Evolutionary conservation across 2,888 invertebrate genomes (phyloP), one percentile per base, ranked within the genome.

Genomic region (Heteromyza rotundicornis): DNA sequence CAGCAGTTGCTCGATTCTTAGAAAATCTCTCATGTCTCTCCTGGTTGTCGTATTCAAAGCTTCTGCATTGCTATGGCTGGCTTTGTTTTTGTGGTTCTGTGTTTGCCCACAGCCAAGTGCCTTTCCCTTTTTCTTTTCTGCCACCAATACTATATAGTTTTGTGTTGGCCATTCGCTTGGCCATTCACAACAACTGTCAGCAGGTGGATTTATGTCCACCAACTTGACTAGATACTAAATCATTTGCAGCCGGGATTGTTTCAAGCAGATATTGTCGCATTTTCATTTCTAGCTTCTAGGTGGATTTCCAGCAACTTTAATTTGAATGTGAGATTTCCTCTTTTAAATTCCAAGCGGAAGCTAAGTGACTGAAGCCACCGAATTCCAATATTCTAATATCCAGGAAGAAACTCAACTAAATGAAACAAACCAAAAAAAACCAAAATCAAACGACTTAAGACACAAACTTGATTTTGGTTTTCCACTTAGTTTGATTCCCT

Each of bases 171-270:
- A 51, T 24, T 32, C 22, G 52, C 47, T 32, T 60, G 50, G 44
- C 17, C 63, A 60, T 61, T 65, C 57, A 63, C 64, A 66, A 63
- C 64, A 67, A 74, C 79, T 78, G 78, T 79, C 78, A 78, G 71
- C 78, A 79, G 79, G 77, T 77, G 79, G 77, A 80, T 80, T 80
- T 80, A 80, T 80, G 80, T 77, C 76, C 75, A 70, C 71, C 69
- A 72, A 70, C 70, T 70, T 68, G 73, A 75, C 75, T 77, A 75
- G 75, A 73, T 74, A 77, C 76, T 80, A 80, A 80, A 80, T 80
- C 80, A 79, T 79, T 72, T 16, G 14, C 57, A 24, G 47, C 56
- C 55, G 64, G 59, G 59, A 64, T 64, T 64, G 64, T 64, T 60
- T 51, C 59, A n/a, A 52, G 69, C 61, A 64, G 65, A 20, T 57